Base-by-base conservation (phyloP, 2,113 vertebrate species). In the Elephantulus edwardii region DNA sequence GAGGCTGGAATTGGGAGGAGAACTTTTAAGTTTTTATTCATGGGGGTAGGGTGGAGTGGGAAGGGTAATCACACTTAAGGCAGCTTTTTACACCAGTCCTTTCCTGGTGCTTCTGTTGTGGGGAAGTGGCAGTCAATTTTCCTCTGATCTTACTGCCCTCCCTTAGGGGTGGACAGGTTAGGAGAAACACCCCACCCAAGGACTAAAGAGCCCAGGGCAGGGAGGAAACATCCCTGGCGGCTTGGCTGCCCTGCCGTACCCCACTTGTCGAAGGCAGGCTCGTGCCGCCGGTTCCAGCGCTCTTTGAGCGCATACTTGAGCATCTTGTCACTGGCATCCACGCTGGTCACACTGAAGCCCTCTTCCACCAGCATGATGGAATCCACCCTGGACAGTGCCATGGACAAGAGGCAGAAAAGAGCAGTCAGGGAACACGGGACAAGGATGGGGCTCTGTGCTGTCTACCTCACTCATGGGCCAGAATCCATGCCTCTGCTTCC, bases 321-420 rank as follows among this genome's bases (percentile, higher is more conserved):
- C 99, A 99, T 99, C 97, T 99, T 99, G 97, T 99, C 99, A 22
- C 99, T 99, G 97, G 99, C 99, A 14, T 99, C 99, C 93, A 99
- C 98, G 1, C 99, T 99, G 20, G 98, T 97, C 97, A 99, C 97
- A 0, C 88, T 98, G 96, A 99, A 99, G 62, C 98, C 99, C 92
- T 99, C 99, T 90, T 99, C 99, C 54, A 99, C 98, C 95, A 99
- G 95, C 99, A 99, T 99, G 88, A 99, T 98, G 78, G 99, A 99
- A 96, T 99, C 99, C 90, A 99, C 98, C 89, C 99, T 99, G 95
- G 85, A 95, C 89, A 0, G 62, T 74, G 71, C 72, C 40, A 30
- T 83, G 17, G 46, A 48, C 1, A 12, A 44, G 62, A 88, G 80
- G 54, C 72, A 28, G 33, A 54, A n/a, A 50, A 66, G 46, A 33